phyloP scores from a whole-genome alignment of 2,888 invertebrate species.

The Hypomecis atomaria region DNA sequence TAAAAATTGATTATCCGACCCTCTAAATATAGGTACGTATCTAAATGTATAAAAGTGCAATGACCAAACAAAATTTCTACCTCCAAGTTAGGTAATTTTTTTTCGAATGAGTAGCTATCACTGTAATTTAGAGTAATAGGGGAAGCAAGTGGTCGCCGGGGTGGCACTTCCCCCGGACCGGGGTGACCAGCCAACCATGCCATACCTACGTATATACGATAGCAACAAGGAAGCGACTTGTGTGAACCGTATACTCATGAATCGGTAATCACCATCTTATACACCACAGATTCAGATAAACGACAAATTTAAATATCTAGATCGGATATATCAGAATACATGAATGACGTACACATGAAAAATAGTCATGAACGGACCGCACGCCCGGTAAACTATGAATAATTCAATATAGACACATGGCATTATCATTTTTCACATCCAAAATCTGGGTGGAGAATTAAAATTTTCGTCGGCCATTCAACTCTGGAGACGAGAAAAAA shows the following conservation, averaged over 20 bases:
- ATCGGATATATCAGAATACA: conserved; percentile 62
- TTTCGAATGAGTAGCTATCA: conserved; percentile 46
- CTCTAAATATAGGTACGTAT: not conserved
- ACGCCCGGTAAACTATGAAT: conserved; percentile 66
- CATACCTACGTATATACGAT: conserved; percentile 42
- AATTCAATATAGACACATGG: conserved; percentile 63
- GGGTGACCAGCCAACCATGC: conserved; percentile 60
- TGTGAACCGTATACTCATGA: conserved; percentile 43
- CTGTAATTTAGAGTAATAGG: conserved; percentile 55
- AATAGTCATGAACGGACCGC: conserved; percentile 54
- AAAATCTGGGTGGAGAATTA: conserved; percentile 73
- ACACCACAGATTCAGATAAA: conserved; percentile 38
- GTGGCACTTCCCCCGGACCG: conserved; percentile 50
- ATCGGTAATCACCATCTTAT: conserved; percentile 41
- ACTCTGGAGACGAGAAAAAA: conserved; percentile 49
- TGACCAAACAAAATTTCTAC: conserved; percentile 34
- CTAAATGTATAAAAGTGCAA: conserved; percentile 31
- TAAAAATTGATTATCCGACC: not conserved
- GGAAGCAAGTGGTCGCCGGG: conserved; percentile 49
- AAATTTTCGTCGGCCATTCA: conserved; percentile 79
- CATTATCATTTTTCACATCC: conserved; percentile 67
- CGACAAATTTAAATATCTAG: conserved; percentile 64
- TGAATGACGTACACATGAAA: conserved; percentile 51
- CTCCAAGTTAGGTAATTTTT: conserved; percentile 34
- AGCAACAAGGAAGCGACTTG: conserved; percentile 40